Evolutionary conservation across 2,113 vertebrate species (phyloP).

Genomic region (Rousettus leschenaultii): DNA sequence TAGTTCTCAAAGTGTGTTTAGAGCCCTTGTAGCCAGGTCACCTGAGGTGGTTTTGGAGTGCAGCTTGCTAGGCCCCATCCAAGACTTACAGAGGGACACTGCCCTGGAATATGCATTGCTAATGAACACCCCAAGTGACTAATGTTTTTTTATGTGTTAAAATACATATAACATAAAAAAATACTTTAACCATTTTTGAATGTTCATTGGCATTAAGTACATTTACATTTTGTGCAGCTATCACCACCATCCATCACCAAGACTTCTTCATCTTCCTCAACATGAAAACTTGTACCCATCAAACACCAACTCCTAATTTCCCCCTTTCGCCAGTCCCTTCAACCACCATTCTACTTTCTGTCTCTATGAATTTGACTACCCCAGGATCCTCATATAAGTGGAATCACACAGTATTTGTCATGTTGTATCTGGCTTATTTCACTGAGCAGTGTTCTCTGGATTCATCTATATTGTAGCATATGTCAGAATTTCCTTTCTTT

Average conservation of each 20-base stretch:
- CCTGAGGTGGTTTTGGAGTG: background rate
- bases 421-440: no score
- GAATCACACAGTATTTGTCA: no score
- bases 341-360: background rate
- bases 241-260: background rate
- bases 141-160: background rate
- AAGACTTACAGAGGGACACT: no score
- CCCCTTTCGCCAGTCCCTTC: no score
- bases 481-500: no score
- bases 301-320: background rate
- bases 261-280: background rate
- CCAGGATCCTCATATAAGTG: background rate
- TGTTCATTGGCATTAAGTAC: background rate
- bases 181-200: background rate
- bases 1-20: background rate
- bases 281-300: background rate
- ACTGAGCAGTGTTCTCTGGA: no score
- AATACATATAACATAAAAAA: no score
- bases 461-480: no score
- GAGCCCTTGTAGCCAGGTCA: background rate
- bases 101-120: background rate
- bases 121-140: background rate
- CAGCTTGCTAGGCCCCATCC: background rate
- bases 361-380: background rate
- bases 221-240: no score